These are phyloP conservation scores for Calcarius lapponicus DNA, from an alignment of 2,797 vertebrate genomes.

Conservation along the genomic window DNA sequence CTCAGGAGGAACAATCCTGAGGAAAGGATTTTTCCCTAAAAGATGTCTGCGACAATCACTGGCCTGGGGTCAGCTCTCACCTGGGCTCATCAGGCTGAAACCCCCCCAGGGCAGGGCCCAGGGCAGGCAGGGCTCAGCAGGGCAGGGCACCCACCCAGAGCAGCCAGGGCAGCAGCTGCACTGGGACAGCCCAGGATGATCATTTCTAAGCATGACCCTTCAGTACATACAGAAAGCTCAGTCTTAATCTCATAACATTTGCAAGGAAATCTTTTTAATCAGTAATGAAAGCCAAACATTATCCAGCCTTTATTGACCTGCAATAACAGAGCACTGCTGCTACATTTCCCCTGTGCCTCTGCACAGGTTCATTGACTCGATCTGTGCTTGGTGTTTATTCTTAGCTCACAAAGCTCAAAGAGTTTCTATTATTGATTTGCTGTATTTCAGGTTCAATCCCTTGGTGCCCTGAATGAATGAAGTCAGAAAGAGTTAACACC, in stretches of 20 bases:
- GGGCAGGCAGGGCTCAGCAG: no score
- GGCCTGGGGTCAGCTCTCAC: not conserved
- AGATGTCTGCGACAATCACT: not conserved
- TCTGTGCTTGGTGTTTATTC: constrained; percentile 51
- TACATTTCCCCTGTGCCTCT: constrained; percentile 10
- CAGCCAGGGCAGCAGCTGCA: not conserved
- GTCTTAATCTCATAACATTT: constrained; percentile 52
- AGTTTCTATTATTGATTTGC: constrained; percentile 67
- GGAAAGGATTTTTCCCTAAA: no score
- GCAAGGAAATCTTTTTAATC: constrained; percentile 62
- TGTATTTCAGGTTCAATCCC: constrained; percentile 36
- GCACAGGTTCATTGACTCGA: not conserved
- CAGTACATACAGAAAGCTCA: constrained; percentile 1
- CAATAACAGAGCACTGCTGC: constrained; percentile 7
- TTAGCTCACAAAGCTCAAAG: constrained; percentile 50
- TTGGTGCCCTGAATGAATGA: constrained; percentile 8
- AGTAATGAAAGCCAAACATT: constrained; percentile 54
- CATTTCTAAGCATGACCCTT: not conserved
- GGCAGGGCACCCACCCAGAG: not conserved
- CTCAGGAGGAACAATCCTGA: no score
- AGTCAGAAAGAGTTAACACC: constrained; percentile 43
- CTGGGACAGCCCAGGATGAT: not conserved
- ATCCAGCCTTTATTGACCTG: constrained; percentile 48
- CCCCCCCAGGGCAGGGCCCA: not conserved
- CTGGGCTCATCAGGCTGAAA: not conserved